These are phyloP conservation scores for Chrosomus eos DNA, from an alignment of 2,797 vertebrate species.

Conservation along the genomic window DNA sequence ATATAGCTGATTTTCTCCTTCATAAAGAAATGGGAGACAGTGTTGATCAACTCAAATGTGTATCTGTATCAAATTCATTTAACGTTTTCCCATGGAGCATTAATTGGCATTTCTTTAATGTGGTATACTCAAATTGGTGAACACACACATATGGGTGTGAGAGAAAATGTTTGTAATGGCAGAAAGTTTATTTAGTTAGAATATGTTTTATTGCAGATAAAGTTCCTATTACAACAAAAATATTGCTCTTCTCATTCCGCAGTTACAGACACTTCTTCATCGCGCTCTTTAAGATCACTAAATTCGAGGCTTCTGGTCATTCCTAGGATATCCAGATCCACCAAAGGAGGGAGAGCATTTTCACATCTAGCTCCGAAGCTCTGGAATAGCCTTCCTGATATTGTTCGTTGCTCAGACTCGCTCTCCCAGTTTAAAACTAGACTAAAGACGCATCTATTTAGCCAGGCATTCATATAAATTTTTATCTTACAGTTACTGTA, in stretches of 20 bases:
- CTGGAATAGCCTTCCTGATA: too few relatives aligned
- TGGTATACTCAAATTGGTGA: neutral
- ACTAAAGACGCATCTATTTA: too few relatives aligned
- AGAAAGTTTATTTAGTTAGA: neutral
- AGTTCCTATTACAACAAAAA: neutral
- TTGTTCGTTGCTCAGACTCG: too few relatives aligned
- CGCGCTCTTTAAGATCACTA: too few relatives aligned
- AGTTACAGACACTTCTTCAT: too few relatives aligned
- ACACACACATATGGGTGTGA: neutral
- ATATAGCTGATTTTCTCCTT: constrained; percentile 23
- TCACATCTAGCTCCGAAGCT: too few relatives aligned
- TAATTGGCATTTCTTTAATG: neutral
- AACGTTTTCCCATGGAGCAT: neutral
- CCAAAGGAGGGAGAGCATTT: too few relatives aligned
- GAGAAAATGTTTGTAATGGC: neutral
- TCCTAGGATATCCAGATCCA: too few relatives aligned
- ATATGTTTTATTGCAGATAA: constrained; percentile 15
- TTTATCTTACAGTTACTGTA: too few relatives aligned
- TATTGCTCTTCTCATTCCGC: neutral
- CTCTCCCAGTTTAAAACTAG: too few relatives aligned
- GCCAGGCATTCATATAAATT: too few relatives aligned
- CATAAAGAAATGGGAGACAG: neutral
- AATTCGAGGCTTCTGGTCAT: too few relatives aligned
- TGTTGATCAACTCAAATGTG: neutral
- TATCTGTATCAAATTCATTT: neutral